These are phyloP conservation scores for Paralichthys olivaceus DNA, from an alignment of 2,113 vertebrate genomes.

Conservation along the genomic window DNA sequence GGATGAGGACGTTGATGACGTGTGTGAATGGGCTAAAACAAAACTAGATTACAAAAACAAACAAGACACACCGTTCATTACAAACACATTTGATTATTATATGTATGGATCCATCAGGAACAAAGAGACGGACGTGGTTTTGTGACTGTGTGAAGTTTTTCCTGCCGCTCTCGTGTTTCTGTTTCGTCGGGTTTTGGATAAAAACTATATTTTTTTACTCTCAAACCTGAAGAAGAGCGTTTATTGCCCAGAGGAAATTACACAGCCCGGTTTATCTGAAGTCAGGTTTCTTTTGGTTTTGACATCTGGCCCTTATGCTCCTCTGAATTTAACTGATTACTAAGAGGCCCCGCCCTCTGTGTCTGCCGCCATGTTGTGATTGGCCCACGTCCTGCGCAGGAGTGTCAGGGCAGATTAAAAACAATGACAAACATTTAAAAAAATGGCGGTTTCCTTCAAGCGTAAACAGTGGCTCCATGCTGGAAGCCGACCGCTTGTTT, in stretches of 20 bases:
- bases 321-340: constrained; percentile 19
- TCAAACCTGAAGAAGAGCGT: constrained; percentile 34
- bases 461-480: neutral
- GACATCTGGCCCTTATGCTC: constrained; percentile 26
- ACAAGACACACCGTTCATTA: no score
- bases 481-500: no score
- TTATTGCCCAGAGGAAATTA: neutral
- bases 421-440: constrained; percentile 2
- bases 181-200: no score
- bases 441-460: neutral
- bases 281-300: constrained; percentile 20
- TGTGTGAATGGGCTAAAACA: neutral
- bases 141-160: no score
- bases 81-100: no score
- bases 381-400: constrained; percentile 2
- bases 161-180: no score
- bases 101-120: no score
- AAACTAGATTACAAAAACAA: no score
- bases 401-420: constrained; percentile 6
- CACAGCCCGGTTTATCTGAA: constrained; percentile 26
- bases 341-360: constrained; percentile 15
- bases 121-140: no score
- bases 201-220: no score
- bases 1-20: neutral
- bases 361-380: constrained; percentile 35